Evolutionary conservation across 92 coral and sea anemone species (phyloP).

Genomic region (Actinostola sp.): DNA sequence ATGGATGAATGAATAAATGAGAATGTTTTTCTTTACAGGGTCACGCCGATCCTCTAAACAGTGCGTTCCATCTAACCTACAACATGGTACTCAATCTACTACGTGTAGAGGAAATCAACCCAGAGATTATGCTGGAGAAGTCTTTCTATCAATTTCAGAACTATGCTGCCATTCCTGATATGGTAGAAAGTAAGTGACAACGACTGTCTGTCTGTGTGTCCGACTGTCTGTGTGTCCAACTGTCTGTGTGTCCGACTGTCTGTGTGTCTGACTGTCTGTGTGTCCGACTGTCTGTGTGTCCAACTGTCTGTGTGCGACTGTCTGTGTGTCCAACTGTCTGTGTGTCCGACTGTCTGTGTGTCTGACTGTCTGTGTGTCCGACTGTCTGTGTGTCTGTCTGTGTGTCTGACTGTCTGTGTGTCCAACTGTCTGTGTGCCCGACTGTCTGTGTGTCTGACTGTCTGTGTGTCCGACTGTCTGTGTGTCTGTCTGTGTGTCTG

Average conservation of each 20-base stretch:
- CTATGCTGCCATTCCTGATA: constrained; percentile 89
- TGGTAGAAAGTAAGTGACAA: constrained; percentile 94
- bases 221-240: background rate
- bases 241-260: too few relatives aligned
- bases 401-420: too few relatives aligned
- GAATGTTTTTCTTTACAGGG: constrained; percentile 61
- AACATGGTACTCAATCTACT: constrained; percentile 96
- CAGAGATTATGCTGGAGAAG: constrained; percentile 95
- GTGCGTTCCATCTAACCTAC: constrained; percentile 95
- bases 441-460: too few relatives aligned
- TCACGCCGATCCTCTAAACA: constrained; percentile 95
- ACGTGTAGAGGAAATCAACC: constrained; percentile 97
- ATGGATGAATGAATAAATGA: too few relatives aligned
- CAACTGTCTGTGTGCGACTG: too few relatives aligned
- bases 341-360: too few relatives aligned
- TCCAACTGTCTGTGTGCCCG: too few relatives aligned
- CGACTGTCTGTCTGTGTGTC: too few relatives aligned
- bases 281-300: too few relatives aligned
- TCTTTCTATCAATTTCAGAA: constrained; percentile 98
- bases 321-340: background rate
- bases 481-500: background rate
- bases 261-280: background rate
- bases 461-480: too few relatives aligned
- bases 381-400: background rate
- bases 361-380: too few relatives aligned